Conservation (phyloP, 2,113 vertebrate species). For the Ochotona curzoniae region DNA sequence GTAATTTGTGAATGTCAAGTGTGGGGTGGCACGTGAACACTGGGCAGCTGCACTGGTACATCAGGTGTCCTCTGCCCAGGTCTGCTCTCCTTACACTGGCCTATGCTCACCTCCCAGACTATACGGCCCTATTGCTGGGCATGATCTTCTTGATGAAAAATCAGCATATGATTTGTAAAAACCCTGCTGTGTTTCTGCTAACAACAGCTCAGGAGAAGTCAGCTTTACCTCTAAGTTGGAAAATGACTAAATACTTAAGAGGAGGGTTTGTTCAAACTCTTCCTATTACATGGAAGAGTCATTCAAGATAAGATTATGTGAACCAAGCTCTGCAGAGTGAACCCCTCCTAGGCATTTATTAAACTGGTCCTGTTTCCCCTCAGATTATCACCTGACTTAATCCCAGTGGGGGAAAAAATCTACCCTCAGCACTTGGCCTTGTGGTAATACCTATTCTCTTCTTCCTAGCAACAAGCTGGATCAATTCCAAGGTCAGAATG, state of each 20-base stretch:
- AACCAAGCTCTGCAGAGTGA: neutral
- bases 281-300: neutral
- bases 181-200: neutral
- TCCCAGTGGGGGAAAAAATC: neutral
- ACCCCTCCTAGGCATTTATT: neutral
- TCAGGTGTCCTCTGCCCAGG: rapidly evolving
- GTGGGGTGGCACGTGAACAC: rapidly evolving
- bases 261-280: neutral
- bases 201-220: neutral
- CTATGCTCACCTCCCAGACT: neutral
- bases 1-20: neutral
- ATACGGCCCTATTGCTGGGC: neutral
- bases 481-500: neutral
- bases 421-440: neutral
- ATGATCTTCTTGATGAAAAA: neutral
- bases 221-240: neutral
- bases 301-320: neutral
- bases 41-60: rapidly evolving
- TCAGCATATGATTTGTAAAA: neutral
- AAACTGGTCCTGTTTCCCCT: neutral
- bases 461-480: neutral
- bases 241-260: neutral
- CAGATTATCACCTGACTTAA: neutral
- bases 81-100: neutral
- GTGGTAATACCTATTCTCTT: neutral